Conservation (phyloP, 2,888 invertebrate genomes). For the Hypercompe scribonia region DNA sequence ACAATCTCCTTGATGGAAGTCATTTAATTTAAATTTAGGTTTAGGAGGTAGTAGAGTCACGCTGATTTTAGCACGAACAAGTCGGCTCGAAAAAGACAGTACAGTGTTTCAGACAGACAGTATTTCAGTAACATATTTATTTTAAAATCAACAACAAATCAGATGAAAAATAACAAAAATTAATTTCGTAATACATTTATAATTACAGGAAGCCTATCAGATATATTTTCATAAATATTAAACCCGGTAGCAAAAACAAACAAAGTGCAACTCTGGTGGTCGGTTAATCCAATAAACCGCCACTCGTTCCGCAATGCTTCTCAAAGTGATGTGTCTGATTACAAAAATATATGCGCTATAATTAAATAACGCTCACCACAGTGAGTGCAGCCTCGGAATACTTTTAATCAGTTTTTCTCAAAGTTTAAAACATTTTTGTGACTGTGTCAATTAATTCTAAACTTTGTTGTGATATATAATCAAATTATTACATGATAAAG, state of each 20-base stretch:
- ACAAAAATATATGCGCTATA: constrained; percentile 62
- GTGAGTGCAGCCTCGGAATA: constrained; percentile 29
- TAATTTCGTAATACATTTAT: neutral
- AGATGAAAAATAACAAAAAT: neutral
- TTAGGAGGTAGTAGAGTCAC: no score
- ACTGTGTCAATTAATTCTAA: neutral
- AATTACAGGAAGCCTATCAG: neutral
- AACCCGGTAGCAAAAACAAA: constrained; percentile 27
- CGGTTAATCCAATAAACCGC: constrained; percentile 58
- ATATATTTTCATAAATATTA: no score
- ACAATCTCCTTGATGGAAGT: no score
- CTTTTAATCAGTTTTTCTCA: constrained; percentile 25
- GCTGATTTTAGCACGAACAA: no score
- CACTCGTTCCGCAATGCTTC: constrained; percentile 46
- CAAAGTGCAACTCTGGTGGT: constrained; percentile 35
- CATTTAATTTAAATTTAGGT: no score
- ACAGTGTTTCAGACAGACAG: no score
- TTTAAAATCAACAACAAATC: neutral
- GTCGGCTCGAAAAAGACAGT: no score
- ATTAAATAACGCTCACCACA: constrained; percentile 53
- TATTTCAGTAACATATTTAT: neutral
- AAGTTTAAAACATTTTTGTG: constrained; percentile 28
- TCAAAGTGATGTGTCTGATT: constrained; percentile 62
- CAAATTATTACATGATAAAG: no score
- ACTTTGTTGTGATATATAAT: no score